A percentile compares a stretch with the other conserved stretches of the same genome.
Conservation (phyloP, 1,140 invertebrate species). For the Paraescarpia echinospica region DNA sequence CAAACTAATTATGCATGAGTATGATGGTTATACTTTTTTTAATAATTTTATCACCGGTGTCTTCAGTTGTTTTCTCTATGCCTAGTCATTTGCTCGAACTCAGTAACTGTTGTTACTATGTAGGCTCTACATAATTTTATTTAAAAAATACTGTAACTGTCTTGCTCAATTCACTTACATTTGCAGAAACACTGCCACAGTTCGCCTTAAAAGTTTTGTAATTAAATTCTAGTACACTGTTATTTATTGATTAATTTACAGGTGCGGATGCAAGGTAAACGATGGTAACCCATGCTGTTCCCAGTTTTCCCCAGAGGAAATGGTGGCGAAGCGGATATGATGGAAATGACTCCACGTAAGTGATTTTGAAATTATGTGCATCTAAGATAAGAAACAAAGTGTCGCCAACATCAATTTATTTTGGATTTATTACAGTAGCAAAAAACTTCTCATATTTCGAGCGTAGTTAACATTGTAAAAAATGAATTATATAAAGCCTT, state of each 20-base stretch:
- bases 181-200: background rate
- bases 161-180: too few relatives aligned
- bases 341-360: conserved; percentile 4
- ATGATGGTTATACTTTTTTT: background rate
- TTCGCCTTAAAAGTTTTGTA: background rate
- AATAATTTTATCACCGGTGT: too few relatives aligned
- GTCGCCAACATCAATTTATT: too few relatives aligned
- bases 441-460: too few relatives aligned
- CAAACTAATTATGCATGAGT: background rate
- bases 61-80: background rate
- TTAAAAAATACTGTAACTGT: too few relatives aligned
- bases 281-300: background rate
- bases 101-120: background rate
- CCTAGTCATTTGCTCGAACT: background rate
- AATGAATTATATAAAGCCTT: too few relatives aligned
- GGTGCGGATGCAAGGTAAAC: background rate
- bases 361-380: background rate
- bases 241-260: background rate
- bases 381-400: background rate
- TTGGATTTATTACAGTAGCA: too few relatives aligned
- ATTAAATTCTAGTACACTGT: background rate
- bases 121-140: too few relatives aligned
- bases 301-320: background rate
- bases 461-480: too few relatives aligned
- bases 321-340: background rate